Base-by-base conservation (phyloP, 1,140 invertebrate genomes). In the Papilio dardanus region DNA sequence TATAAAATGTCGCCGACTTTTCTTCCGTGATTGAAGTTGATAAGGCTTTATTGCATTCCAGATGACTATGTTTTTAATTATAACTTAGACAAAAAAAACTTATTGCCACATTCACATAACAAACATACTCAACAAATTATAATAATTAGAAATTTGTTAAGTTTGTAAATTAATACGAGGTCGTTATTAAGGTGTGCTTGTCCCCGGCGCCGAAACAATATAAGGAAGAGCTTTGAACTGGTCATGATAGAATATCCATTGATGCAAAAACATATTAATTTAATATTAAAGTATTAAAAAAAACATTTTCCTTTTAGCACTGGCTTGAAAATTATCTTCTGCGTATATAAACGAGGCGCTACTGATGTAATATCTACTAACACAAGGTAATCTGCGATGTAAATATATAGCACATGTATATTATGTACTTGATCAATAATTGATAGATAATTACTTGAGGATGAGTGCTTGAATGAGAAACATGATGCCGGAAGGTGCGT, bases 401-500 rank as follows among this genome's bases (percentile, higher is more conserved):
- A 6, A 58, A 58, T 24, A 28, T 28, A 28, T 58, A 14, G 21
- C 54, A 12, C 10, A 0, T 21, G 21, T 12, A 24, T 58, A 66
- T 33, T 33, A 66, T 10, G 19, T 35, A 40, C 21, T 30, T 14
- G 35, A 37, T 74, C 73, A 62, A 42, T 40, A 67, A 58, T 10
- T 54, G 75, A 71, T 74, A 74, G 76, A 76, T 83, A 31, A 71
- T 88, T 75, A 92, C 91, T 93, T 93, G 67, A 93, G 87, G 66
- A 92, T 65, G 62, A 93, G 86, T 1, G 90, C 92, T 79, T 93
- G 92, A 76, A 93, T 85, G 40, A 93, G 83, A 81, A 93, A 93
- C 88, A 92, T 92, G 76, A 93, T 77, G 68, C 92, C 90, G 81
- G 92, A 93, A 84, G 92, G 90, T 46, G 89, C 89, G 79, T 91